A percentile compares a stretch with the other conserved stretches of the same genome.
phyloP scores from a whole-genome alignment of 2,888 invertebrate genomes.

The Conus canariensis region DNA sequence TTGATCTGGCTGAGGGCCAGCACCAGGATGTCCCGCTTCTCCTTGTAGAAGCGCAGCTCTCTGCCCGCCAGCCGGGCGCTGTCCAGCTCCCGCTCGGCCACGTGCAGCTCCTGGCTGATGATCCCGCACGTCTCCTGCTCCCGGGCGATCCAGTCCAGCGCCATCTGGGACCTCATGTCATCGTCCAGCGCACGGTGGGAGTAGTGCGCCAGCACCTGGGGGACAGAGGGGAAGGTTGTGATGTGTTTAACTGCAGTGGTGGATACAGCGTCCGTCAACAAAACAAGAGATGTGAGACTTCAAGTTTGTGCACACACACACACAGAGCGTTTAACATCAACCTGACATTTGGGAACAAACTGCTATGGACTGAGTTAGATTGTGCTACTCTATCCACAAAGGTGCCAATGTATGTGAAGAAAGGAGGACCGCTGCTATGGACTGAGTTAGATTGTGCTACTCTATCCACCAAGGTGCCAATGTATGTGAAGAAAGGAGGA shows the following conservation, averaged over 20 bases:
- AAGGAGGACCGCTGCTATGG: too few relatives aligned
- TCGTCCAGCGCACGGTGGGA: constrained; percentile 87
- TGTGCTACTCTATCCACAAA: background rate
- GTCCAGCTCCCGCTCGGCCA: constrained; percentile 92
- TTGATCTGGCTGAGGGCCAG: constrained; percentile 90
- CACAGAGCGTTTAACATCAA: too few relatives aligned
- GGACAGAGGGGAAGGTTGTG: background rate
- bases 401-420: too few relatives aligned
- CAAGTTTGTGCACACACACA: too few relatives aligned
- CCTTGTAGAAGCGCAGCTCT: constrained; percentile 95
- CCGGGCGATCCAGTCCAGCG: constrained; percentile 94
- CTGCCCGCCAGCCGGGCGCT: constrained; percentile 92
- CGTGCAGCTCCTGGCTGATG: constrained; percentile 88
- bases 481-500: too few relatives aligned
- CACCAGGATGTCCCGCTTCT: constrained; percentile 95
- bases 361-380: too few relatives aligned
- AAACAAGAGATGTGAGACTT: background rate
- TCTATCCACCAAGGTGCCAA: too few relatives aligned
- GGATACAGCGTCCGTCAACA: too few relatives aligned
- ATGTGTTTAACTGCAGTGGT: too few relatives aligned
- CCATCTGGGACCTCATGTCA: constrained; percentile 95
- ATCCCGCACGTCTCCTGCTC: constrained; percentile 86
- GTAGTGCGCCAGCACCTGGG: constrained; percentile 51
- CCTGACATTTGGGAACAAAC: too few relatives aligned
- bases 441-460: too few relatives aligned